These are phyloP conservation scores for Xerus inauris DNA, from an alignment of 2,113 vertebrate species.

Conservation along the genomic window DNA sequence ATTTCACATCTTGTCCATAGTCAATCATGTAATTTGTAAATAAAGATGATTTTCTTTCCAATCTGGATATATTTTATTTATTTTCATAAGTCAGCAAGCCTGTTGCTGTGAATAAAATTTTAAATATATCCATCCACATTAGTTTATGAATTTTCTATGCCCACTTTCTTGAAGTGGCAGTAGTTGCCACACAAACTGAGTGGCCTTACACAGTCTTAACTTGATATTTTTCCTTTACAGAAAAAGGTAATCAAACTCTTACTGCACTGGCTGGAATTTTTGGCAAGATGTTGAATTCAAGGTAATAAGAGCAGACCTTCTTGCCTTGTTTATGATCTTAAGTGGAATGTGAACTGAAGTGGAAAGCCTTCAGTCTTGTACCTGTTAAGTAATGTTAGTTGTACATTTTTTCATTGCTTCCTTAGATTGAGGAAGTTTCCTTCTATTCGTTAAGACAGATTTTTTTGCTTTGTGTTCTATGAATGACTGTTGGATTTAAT, in stretches of 20 bases:
- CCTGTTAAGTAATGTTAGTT: not conserved
- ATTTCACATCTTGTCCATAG: not conserved
- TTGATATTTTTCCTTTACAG: not conserved
- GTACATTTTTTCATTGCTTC: not conserved
- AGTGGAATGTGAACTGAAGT: not conserved
- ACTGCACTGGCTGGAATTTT: not conserved
- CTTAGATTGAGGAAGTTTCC: not conserved
- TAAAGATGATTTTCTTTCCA: slow-evolving; percentile 24
- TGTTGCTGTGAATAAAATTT: not conserved
- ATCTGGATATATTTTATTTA: not conserved
- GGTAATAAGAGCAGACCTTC: not conserved
- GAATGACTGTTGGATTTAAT: not conserved
- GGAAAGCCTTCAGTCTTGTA: not conserved
- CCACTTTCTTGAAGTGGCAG: not conserved
- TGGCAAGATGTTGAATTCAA: not conserved
- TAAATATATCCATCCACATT: not conserved
- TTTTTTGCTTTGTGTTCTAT: slow-evolving; percentile 8
- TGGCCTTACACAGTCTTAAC: not conserved
- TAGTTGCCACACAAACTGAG: not conserved
- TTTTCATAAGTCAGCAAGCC: not conserved
- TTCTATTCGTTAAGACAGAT: not conserved
- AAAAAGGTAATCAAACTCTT: not conserved
- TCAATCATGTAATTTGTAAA: not conserved
- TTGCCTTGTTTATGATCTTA: not conserved
- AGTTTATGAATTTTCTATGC: not conserved